Conservation (phyloP, 2,888 invertebrate species). For the Laspeyria flexula region DNA sequence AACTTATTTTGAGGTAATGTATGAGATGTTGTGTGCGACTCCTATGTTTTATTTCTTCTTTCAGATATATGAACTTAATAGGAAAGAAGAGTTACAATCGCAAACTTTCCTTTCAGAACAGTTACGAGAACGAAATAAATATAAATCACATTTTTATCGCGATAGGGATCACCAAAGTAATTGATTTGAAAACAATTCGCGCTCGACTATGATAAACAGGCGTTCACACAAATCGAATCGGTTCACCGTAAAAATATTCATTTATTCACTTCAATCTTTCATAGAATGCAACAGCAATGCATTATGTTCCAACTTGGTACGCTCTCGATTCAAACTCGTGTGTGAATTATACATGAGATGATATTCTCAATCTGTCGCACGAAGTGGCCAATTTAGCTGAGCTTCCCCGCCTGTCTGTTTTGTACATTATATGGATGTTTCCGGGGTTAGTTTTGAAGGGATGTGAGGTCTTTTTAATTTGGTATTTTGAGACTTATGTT, state of each 20-base stretch:
- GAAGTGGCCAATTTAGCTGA: slow-evolving; percentile 55
- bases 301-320: slow-evolving; percentile 58
- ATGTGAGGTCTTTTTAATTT: slow-evolving; percentile 41
- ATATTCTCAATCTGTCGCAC: slow-evolving; percentile 76
- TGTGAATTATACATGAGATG: slow-evolving; percentile 80
- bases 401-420: slow-evolving; percentile 24
- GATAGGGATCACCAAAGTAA: slow-evolving; percentile 6
- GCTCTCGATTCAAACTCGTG: slow-evolving; percentile 67
- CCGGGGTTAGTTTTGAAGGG: neutral
- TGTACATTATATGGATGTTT: neutral
- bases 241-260: slow-evolving; percentile 59
- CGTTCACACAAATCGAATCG: slow-evolving; percentile 29
- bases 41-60: neutral
- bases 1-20: neutral
- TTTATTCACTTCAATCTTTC: slow-evolving; percentile 65
- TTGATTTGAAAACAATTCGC: slow-evolving; percentile 22
- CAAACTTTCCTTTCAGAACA: slow-evolving; percentile 3
- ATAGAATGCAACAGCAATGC: slow-evolving; percentile 66
- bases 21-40: neutral
- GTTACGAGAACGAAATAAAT: slow-evolving; percentile 3
- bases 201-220: slow-evolving; percentile 12
- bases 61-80: slow-evolving; percentile 1
- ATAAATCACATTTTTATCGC: slow-evolving; percentile 8
- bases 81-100: slow-evolving; percentile 1
- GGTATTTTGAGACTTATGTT: slow-evolving; percentile 61